Percentiles rank a stretch among this genome's conserved stretches.
These are phyloP conservation scores for Operophtera brumata DNA, from an alignment of 2,888 invertebrate genomes.

Conservation along the genomic window DNA sequence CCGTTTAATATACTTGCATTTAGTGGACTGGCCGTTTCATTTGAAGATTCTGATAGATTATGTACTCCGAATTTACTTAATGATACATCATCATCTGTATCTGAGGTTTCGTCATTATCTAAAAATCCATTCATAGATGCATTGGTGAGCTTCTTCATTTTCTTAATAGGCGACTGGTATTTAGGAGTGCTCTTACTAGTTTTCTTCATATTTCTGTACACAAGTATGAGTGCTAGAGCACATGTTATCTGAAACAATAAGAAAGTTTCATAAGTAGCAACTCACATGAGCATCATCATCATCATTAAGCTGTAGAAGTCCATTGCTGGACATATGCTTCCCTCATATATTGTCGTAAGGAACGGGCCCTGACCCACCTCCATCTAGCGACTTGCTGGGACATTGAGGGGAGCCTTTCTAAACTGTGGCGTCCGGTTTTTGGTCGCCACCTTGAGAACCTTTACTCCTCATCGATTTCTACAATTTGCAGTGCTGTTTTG, in stretches of 20 bases:
- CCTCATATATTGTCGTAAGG: no score
- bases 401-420: no score
- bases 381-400: no score
- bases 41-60: slow-evolving; percentile 66
- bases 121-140: slow-evolving; percentile 44
- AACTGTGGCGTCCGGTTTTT: no score
- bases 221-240: slow-evolving; percentile 53
- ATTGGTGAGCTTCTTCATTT: slow-evolving; percentile 54
- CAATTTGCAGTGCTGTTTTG: no score
- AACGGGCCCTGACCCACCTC: no score
- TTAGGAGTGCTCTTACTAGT: slow-evolving; percentile 36
- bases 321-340: no score
- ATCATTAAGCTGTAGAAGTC: no score
- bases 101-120: slow-evolving; percentile 56
- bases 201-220: slow-evolving; percentile 57
- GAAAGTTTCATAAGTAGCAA: slow-evolving; percentile 1
- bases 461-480: no score
- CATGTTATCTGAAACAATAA: slow-evolving; percentile 60
- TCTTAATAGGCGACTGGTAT: slow-evolving; percentile 48
- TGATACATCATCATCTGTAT: slow-evolving; percentile 74
- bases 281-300: not conserved
- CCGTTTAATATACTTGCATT: slow-evolving; percentile 60
- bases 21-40: slow-evolving; percentile 53
- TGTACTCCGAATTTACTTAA: slow-evolving; percentile 70
- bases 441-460: no score